Evolutionary conservation across 2,888 invertebrate species (phyloP), one percentile per base, ranked within the genome.

Genomic region (Chrysina gloriosa): DNA sequence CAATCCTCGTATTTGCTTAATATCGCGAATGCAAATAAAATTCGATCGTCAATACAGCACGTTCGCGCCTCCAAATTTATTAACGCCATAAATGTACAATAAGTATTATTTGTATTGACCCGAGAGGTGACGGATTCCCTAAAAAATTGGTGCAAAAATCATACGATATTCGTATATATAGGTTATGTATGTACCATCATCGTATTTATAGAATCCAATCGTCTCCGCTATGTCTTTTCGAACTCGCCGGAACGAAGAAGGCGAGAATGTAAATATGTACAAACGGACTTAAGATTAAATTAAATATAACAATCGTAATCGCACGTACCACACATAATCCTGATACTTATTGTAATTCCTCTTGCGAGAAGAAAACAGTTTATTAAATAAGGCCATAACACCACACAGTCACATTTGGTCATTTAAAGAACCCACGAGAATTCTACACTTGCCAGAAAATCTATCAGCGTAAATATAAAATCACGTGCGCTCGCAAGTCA

Each of bases 371-470:
- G 87, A 85, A 84, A 91, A 89, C 76, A 92, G 84, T 86, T 90
- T 91, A 81, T 90, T 90, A 82, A 92, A 87, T 84, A 92, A 86
- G 85, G 91, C 90, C 92, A 92, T 92, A 83, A 84, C 86, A 81
- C 64, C 67, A 69, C 70, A 74, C 66, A 54, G 31, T 65, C 68
- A 70, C 71, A 68, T 67, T 71, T 68, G 68, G 67, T 69, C 71
- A 71, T 71, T 70, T 71, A 72, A 64, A 68, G 66, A 61, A 63
- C 64, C 58, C 54, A 65, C 63, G 52, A 67, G 63, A 63, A 63
- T 52, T 50, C 50, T 50, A 14, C 36, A 14, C 50, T 64, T 74
- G 73, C 74, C 76, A 75, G 73, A 72, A 76, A 72, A 71, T 72
- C 71, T 73, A 65, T 72, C 73, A 77, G 77, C 79, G 80, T 80